Percentiles rank a stretch among this genome's conserved stretches.
Conservation (phyloP, 2,797 vertebrate species). For the Phalloptychus januarius region DNA sequence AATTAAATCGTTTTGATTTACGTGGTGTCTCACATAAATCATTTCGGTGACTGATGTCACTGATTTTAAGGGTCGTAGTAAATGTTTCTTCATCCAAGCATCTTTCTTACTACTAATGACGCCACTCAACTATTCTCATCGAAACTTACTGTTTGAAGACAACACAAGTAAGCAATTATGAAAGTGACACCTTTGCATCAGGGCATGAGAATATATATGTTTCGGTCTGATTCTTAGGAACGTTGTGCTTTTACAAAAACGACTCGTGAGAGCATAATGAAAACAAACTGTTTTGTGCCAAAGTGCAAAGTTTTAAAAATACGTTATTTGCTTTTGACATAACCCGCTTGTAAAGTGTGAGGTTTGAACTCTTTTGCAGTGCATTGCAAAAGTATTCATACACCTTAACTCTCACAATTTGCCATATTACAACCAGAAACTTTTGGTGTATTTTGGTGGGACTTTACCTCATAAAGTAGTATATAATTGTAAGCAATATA, state of each 20-base stretch:
- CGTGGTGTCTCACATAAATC: too few relatives aligned
- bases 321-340: background rate
- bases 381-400: background rate
- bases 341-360: background rate
- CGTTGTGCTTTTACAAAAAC: background rate
- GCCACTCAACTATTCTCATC: too few relatives aligned
- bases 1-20: background rate
- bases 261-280: background rate
- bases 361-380: background rate
- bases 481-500: background rate
- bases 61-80: too few relatives aligned
- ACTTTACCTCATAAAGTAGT: background rate
- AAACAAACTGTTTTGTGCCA: background rate
- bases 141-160: too few relatives aligned
- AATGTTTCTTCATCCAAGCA: too few relatives aligned
- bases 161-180: too few relatives aligned
- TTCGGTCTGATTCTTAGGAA: background rate
- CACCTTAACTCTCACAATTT: background rate
- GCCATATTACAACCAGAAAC: background rate
- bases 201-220: background rate
- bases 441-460: background rate
- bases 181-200: too few relatives aligned
- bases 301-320: background rate
- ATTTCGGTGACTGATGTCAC: too few relatives aligned
- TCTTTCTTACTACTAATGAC: too few relatives aligned